These are phyloP conservation scores for Tenebrio molitor DNA, from an alignment of 1,140 invertebrate species.

Conservation along the genomic window DNA sequence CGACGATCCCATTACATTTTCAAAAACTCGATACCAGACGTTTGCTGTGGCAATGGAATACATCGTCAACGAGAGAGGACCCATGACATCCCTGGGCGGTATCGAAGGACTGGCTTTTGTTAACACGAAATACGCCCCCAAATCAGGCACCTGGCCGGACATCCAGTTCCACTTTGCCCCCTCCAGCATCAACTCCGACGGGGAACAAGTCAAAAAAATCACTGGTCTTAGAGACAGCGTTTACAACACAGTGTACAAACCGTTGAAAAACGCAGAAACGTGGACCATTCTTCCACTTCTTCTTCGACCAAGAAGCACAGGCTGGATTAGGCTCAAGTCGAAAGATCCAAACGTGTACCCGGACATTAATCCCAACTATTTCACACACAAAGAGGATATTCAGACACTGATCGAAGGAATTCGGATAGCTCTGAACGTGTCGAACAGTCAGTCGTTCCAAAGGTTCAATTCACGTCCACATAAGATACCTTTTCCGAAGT, in stretches of 20 bases:
- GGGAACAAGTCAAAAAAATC: conserved; percentile 70
- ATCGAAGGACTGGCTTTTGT: conserved; percentile 88
- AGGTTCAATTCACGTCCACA: conserved; percentile 84
- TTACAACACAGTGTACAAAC: conserved; percentile 89
- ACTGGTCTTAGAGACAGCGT: conserved; percentile 83
- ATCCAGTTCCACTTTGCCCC: conserved; percentile 90
- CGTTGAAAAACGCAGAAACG: conserved; percentile 81
- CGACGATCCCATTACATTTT: conserved; percentile 84
- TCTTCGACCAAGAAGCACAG: conserved; percentile 85
- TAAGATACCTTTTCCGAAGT: conserved; percentile 84
- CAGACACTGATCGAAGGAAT: conserved; percentile 84
- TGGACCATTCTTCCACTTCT: conserved; percentile 87
- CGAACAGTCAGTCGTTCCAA: conserved; percentile 84
- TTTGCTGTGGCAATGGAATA: conserved; percentile 85
- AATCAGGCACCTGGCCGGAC: conserved; percentile 82
- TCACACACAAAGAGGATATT: conserved; percentile 84
- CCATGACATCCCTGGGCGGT: conserved; percentile 82
- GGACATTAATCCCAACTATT: conserved; percentile 93
- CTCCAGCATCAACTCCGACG: conserved; percentile 82
- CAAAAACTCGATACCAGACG: conserved; percentile 82
- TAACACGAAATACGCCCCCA: conserved; percentile 85
- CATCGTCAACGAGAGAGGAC: conserved; percentile 82
- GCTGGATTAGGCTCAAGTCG: conserved; percentile 83
- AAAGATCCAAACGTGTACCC: conserved; percentile 86
- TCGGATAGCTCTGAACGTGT: conserved; percentile 83